Percentiles rank a stretch among this genome's conserved stretches.
phyloP scores from a whole-genome alignment of 2,113 vertebrate species.

The Myiagra hebetior region DNA sequence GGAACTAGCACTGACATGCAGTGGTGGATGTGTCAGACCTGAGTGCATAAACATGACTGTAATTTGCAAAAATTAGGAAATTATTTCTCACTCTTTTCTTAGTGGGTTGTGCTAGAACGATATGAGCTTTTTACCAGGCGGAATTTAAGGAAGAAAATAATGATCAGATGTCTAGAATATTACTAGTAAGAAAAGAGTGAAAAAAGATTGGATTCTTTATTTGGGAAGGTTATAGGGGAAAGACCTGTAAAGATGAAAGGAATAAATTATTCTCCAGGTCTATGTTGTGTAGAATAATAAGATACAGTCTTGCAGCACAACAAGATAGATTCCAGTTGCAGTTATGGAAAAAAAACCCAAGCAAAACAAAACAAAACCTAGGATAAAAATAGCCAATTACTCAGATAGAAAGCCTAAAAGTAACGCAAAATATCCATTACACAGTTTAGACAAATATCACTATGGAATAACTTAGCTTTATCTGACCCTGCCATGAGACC shows the following conservation, averaged over 20 bases:
- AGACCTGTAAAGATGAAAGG: background rate
- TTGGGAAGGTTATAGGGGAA: background rate
- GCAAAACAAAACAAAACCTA: background rate
- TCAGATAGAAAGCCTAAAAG: background rate
- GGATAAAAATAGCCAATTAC: background rate
- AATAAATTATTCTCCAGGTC: background rate
- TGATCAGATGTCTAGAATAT: background rate
- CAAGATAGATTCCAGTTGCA: background rate
- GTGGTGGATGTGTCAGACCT: background rate
- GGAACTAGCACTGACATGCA: background rate
- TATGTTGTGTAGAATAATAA: background rate
- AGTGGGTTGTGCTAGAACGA: background rate
- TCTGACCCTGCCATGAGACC: background rate
- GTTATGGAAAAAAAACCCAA: background rate
- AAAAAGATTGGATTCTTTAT: background rate
- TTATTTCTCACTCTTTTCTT: background rate
- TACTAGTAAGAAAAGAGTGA: background rate
- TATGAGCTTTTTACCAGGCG: background rate
- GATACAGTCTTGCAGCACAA: background rate
- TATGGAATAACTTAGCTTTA: background rate
- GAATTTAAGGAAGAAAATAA: background rate
- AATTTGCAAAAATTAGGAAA: background rate
- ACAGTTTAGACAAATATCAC: background rate
- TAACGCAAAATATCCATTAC: background rate
- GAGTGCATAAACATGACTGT: background rate